Percentiles rank a stretch among this genome's conserved stretches.
phyloP scores from a whole-genome alignment of 2,888 invertebrate genomes.

The Leucozona laternaria region DNA sequence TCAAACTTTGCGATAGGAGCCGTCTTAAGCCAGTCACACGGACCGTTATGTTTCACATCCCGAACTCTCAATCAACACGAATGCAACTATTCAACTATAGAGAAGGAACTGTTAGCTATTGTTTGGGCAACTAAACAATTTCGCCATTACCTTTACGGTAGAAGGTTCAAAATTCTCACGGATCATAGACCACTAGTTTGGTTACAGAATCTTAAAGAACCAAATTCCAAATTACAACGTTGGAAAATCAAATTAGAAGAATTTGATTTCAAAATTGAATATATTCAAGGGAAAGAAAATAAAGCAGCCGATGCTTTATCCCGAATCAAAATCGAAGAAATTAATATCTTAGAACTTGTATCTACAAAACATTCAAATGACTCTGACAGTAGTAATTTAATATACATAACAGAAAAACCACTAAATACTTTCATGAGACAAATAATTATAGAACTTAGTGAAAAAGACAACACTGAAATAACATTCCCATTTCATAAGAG shows the following conservation, averaged over 20 bases:
- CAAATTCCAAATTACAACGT: constrained; percentile 23
- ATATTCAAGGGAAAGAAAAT: constrained; percentile 40
- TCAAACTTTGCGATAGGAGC: constrained; percentile 33
- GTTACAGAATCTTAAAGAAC: constrained; percentile 28
- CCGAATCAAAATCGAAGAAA: constrained; percentile 22
- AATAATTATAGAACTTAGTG: not conserved
- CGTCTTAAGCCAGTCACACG: constrained; percentile 27
- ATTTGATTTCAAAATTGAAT: constrained; percentile 30
- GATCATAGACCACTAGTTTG: constrained; percentile 32
- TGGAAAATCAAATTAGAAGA: constrained; percentile 26
- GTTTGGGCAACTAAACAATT: constrained; percentile 20
- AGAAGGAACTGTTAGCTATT: constrained; percentile 23
- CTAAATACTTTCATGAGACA: constrained; percentile 1
- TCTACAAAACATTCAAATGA: constrained; percentile 2
- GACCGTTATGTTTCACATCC: constrained; percentile 22
- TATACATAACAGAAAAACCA: not conserved
- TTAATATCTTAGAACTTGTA: not conserved
- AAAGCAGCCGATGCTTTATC: constrained; percentile 24
- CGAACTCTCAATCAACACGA: constrained; percentile 30
- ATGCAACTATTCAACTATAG: constrained; percentile 15
- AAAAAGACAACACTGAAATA: not conserved
- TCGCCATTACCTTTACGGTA: constrained; percentile 8
- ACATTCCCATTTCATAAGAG: not conserved
- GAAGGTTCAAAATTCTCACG: constrained; percentile 14
- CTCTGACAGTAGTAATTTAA: not conserved